phyloP scores from a whole-genome alignment of 2,113 vertebrate species.

The Vulpes lagopus region DNA sequence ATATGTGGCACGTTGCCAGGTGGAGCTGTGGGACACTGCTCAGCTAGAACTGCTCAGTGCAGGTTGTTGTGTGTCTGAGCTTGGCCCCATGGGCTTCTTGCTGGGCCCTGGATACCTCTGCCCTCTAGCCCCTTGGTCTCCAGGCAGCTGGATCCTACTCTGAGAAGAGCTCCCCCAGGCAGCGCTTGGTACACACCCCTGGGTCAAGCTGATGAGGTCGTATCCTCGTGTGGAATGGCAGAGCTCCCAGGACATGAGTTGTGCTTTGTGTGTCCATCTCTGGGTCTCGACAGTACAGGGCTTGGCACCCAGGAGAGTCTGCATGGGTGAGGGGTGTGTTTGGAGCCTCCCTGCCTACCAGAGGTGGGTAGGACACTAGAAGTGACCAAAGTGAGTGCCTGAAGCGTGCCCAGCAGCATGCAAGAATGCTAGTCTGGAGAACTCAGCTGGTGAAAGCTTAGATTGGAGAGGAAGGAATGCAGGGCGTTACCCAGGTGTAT shows the following conservation, averaged over 20 bases:
- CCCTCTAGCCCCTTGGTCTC: not conserved
- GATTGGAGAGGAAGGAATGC: not conserved
- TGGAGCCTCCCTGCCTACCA: not conserved
- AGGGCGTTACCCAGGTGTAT: not conserved
- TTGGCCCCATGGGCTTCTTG: not conserved
- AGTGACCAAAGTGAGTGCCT: not conserved
- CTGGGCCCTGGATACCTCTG: not conserved
- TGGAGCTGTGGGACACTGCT: not conserved
- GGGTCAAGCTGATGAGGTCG: fast-evolving
- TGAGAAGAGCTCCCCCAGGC: fast-evolving
- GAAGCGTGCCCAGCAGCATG: too few relatives aligned
- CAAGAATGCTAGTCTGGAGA: not conserved
- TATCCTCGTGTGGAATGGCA: fast-evolving
- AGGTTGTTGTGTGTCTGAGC: not conserved
- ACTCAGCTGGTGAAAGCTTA: not conserved
- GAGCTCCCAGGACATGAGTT: fast-evolving
- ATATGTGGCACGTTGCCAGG: fast-evolving
- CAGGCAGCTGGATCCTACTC: not conserved
- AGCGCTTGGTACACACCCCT: fast-evolving
- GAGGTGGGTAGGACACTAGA: not conserved
- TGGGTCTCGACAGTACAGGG: not conserved
- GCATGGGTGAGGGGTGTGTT: not conserved
- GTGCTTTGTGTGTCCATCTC: fast-evolving
- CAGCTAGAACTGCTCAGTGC: not conserved
- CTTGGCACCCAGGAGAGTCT: not conserved